Evolutionary conservation across 1,140 invertebrate genomes (phyloP), one percentile per base, ranked within the genome.

Genomic region (Asobara japonica): DNA sequence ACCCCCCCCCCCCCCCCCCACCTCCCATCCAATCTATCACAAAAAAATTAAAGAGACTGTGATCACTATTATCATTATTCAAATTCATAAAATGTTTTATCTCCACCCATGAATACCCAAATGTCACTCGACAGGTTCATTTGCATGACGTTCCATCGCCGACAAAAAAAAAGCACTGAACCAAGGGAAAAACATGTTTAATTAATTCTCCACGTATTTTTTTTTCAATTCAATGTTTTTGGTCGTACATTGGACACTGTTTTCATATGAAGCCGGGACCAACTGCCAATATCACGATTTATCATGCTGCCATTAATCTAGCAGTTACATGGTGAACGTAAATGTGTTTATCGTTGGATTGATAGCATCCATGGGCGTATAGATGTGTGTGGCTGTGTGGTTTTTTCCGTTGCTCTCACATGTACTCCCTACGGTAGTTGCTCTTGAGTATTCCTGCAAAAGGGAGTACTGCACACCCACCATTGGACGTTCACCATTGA

Each of bases 281-380:
- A 56, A 56, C 51, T 56, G 51, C 51, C 51, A 56, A 56, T 56
- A 56, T 56, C 51, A 56, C 51, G 51, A 56, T 56, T 56, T 56
- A 56, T 56, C 51, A 27, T 56, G 7, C 20, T 25, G 51, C 51
- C 51, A 56, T 56, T 56, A 56, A 56, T 56, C 51, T 56, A 56
- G 8, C 51, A 27, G 51, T 27, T 56, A 51, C 45, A 51, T 8
- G 45, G n/a, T 16, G n/a, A 51, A 51, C 45, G 45, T 51, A 25
- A 56, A 56, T 56, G 51, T 56, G 51, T 56, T 56, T 56, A 56
- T 56, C 51, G 22, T 27, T 27, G 51, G 51, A 3, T n/a, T 56
- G 51, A 56, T 56, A 56, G 51, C 22, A 56, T 27, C 20, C 20
- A 56, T 25, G 20, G 1, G 22, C 25, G 22, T 56, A 22, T 56